phyloP scores from a whole-genome alignment of 2,888 invertebrate species.

The Geotrupes spiniger region DNA sequence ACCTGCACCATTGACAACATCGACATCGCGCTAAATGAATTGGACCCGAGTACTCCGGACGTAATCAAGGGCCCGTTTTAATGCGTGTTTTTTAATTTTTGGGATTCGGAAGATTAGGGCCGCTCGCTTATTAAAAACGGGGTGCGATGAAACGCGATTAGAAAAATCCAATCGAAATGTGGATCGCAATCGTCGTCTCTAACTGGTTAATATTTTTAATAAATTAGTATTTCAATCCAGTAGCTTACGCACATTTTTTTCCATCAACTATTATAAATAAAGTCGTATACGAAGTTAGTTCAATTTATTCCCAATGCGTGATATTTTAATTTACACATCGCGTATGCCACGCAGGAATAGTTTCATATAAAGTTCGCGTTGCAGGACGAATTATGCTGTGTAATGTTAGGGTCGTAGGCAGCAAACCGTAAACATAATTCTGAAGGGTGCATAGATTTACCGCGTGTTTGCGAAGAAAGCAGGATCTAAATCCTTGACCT shows the following conservation, averaged over 20 bases:
- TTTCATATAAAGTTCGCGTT: conserved; percentile 13
- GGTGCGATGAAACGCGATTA: too few species aligned
- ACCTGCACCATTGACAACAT: conserved; percentile 46
- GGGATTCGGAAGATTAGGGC: background rate
- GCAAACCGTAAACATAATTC: conserved; percentile 50
- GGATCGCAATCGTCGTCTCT: too few species aligned
- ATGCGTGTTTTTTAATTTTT: conserved; percentile 12
- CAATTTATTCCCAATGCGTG: too few species aligned
- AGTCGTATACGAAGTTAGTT: too few species aligned
- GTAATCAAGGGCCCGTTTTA: conserved; percentile 17
- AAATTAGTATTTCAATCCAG: too few species aligned
- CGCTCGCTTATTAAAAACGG: background rate
- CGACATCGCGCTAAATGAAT: conserved; percentile 34
- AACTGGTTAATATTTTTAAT: too few species aligned
- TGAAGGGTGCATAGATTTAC: conserved; percentile 52
- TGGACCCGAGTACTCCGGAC: conserved; percentile 9
- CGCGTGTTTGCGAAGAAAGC: conserved; percentile 43
- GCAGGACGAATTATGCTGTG: conserved; percentile 45
- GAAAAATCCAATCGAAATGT: too few species aligned
- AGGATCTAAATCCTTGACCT: conserved; percentile 36
- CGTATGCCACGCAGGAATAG: conserved; percentile 9
- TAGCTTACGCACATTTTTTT: too few species aligned
- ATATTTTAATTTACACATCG: too few species aligned
- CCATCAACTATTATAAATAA: too few species aligned
- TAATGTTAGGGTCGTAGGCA: conserved; percentile 49